Percentiles rank a stretch among this genome's conserved stretches.
These are phyloP conservation scores for Gymnothorax reevesii DNA, from an alignment of 2,797 vertebrate species.

Conservation along the genomic window DNA sequence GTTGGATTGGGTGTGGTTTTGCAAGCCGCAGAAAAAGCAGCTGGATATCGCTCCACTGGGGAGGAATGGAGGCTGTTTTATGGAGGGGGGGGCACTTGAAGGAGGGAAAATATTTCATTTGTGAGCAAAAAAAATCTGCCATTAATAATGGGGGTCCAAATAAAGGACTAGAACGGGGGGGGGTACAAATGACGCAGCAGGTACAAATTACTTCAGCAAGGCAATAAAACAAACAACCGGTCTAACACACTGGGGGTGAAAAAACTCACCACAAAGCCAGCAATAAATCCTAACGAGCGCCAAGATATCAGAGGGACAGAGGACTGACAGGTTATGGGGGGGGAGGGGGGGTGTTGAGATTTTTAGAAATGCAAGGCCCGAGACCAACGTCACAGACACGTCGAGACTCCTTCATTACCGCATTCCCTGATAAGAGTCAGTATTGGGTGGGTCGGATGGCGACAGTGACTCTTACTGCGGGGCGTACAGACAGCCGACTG, in stretches of 20 bases:
- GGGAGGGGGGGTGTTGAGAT: too few relatives aligned
- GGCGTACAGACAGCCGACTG: not conserved
- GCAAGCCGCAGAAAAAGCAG: not conserved
- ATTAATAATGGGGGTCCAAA: conserved; percentile 40
- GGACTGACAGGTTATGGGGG: too few relatives aligned
- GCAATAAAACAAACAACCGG: too few relatives aligned
- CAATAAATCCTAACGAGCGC: too few relatives aligned
- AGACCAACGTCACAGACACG: not conserved
- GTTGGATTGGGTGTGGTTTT: not conserved
- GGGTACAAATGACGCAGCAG: not conserved
- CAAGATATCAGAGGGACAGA: too few relatives aligned
- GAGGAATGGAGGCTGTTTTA: conserved; percentile 46
- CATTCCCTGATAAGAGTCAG: conserved; percentile 8
- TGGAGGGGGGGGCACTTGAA: conserved; percentile 32
- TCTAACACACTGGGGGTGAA: too few relatives aligned
- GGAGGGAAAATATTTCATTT: conserved; percentile 32
- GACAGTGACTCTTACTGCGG: not conserved
- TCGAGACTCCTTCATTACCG: not conserved
- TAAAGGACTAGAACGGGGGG: conserved; percentile 26
- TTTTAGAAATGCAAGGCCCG: not conserved
- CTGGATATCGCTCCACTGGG: conserved; percentile 51
- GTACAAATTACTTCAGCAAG: too few relatives aligned
- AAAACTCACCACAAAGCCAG: too few relatives aligned
- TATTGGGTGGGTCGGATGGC: too few relatives aligned
- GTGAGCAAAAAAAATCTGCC: conserved; percentile 42